Evolutionary conservation across 2,888 invertebrate genomes (phyloP).

Genomic region (Drosophila cognata): DNA sequence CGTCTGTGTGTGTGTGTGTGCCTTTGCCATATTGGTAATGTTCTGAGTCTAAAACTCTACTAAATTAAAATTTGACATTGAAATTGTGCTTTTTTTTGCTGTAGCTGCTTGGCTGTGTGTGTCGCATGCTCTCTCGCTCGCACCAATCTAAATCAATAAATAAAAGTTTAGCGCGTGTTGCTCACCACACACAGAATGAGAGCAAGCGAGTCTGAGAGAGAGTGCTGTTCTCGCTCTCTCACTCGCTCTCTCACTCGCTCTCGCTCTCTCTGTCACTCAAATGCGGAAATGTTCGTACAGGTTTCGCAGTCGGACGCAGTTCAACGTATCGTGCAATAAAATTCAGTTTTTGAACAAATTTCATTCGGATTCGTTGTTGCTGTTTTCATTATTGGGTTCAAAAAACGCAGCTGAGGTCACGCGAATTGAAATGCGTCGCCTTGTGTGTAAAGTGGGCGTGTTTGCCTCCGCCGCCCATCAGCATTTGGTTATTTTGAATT

Average conservation of each 20-base stretch:
- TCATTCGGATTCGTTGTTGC: slow-evolving; percentile 18
- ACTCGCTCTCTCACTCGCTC: slow-evolving; percentile 15
- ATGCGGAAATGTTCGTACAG: slow-evolving; percentile 79
- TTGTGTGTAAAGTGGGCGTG: slow-evolving; percentile 71
- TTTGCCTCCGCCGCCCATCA: slow-evolving; percentile 18
- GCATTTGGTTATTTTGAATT: slow-evolving; percentile 24
- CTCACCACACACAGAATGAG: slow-evolving; percentile 19
- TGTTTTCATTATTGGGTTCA: slow-evolving; percentile 63
- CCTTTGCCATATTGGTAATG: slow-evolving; percentile 74
- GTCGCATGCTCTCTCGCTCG: slow-evolving; percentile 38
- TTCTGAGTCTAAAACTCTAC: slow-evolving; percentile 72
- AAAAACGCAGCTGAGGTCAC: slow-evolving; percentile 78
- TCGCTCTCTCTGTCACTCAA: slow-evolving; percentile 26
- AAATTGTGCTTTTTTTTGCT: slow-evolving; percentile 59
- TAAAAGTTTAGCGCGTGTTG: slow-evolving; percentile 68
- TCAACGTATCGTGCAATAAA: slow-evolving; percentile 74
- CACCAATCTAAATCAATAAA: slow-evolving; percentile 68
- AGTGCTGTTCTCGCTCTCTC: slow-evolving; percentile 17
- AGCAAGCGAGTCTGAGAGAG: slow-evolving; percentile 7
- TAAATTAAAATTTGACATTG: slow-evolving; percentile 81
- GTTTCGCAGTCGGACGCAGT: slow-evolving; percentile 66
- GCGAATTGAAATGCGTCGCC: slow-evolving; percentile 42
- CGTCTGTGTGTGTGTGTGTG: slow-evolving; percentile 12
- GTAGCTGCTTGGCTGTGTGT: slow-evolving; percentile 5
- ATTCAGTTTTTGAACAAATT: slow-evolving; percentile 47